Conservation (phyloP, 2,113 vertebrate genomes). For the Carlito syrichta region DNA sequence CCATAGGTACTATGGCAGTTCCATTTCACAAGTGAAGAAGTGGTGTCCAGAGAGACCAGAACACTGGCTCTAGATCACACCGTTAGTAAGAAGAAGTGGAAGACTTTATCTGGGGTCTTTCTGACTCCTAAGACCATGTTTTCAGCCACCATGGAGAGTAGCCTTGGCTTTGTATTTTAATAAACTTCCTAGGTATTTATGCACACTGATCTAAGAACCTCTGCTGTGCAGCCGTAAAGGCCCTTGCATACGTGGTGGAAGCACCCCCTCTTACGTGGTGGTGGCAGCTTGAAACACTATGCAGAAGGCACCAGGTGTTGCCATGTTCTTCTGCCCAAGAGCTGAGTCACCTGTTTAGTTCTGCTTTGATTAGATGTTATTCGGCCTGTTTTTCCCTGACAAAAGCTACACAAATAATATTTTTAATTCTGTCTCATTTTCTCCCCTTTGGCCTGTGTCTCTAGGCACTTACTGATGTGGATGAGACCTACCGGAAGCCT, state of each 20-base stretch:
- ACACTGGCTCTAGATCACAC: background rate
- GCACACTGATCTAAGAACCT: background rate
- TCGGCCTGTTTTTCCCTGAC: background rate
- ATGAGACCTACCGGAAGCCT: constrained; percentile 96
- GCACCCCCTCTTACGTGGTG: background rate
- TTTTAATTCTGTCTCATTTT: background rate
- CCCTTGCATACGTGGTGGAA: background rate
- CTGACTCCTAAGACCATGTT: background rate
- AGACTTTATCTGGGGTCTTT: background rate
- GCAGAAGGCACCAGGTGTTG: background rate
- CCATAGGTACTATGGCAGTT: background rate
- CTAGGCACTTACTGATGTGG: constrained; percentile 97
- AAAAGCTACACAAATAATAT: background rate
- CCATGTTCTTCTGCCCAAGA: background rate
- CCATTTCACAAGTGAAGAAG: constrained; percentile 17
- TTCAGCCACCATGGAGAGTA: background rate
- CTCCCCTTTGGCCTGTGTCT: constrained; percentile 20
- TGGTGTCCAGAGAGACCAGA: background rate
- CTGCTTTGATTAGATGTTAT: background rate
- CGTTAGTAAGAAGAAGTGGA: background rate
- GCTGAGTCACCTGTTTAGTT: background rate
- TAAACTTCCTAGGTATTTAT: background rate
- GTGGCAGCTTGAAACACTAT: background rate
- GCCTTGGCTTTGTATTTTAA: background rate
- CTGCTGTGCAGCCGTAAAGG: background rate